phyloP scores from a whole-genome alignment of 2,113 vertebrate species.

The Phylloscopus whistleri region DNA sequence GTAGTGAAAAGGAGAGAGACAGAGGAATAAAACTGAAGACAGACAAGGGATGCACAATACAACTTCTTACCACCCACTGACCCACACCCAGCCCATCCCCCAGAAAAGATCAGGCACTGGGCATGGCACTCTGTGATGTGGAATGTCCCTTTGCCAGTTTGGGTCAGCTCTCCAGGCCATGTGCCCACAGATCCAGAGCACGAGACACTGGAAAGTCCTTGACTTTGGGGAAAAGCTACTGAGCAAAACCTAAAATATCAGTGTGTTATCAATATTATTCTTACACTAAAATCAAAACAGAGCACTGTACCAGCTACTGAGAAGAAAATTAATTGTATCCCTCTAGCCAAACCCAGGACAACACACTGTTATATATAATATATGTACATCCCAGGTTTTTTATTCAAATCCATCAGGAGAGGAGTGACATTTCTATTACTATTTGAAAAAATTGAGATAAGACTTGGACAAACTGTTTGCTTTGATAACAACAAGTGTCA shows the following conservation, averaged over 20 bases:
- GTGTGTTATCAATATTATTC: not conserved
- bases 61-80: not conserved
- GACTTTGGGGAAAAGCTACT: not conserved
- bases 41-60: not conserved
- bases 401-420: not conserved
- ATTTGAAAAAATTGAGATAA: not conserved
- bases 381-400: not conserved
- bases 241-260: not conserved
- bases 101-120: not conserved
- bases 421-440: not conserved
- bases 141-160: not conserved
- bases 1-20: not conserved
- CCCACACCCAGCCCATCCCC: rapidly evolving
- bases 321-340: not conserved
- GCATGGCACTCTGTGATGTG: no score
- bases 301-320: not conserved
- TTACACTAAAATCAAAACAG: not conserved
- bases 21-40: not conserved
- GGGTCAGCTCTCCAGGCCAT: not conserved
- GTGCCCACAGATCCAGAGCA: rapidly evolving
- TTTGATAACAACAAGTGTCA: not conserved
- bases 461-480: not conserved
- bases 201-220: no score
- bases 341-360: not conserved
- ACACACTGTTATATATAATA: not conserved